phyloP scores from a whole-genome alignment of 2,113 vertebrate species.

The Coptodon bakossiorum region DNA sequence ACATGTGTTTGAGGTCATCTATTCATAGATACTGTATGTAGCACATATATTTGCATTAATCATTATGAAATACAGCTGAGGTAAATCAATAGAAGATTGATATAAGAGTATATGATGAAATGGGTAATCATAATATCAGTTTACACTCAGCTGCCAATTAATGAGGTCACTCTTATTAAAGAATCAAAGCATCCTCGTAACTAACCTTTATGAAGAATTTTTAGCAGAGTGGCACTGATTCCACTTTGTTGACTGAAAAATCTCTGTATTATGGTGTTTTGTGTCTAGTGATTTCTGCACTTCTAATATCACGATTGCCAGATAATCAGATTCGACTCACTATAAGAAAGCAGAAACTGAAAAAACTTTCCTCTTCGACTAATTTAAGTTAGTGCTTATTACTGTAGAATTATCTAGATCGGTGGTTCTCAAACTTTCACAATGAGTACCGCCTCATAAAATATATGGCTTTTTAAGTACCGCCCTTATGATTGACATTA shows the following conservation, averaged over 20 bases:
- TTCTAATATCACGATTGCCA: neutral
- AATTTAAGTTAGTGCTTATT: neutral
- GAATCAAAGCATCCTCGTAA: neutral
- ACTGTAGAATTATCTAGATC: neutral
- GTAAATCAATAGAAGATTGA: neutral
- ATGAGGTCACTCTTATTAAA: neutral
- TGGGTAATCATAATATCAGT: neutral
- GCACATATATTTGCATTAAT: neutral
- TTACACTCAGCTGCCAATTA: neutral
- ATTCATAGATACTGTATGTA: neutral
- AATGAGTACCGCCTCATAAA: neutral
- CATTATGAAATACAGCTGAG: neutral
- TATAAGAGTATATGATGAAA: neutral
- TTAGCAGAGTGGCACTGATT: neutral
- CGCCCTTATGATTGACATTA: neutral
- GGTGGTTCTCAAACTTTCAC: neutral
- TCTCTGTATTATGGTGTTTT: neutral
- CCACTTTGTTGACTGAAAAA: neutral
- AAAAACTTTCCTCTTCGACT: neutral
- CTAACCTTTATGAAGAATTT: neutral
- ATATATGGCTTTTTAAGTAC: neutral
- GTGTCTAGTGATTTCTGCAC: neutral
- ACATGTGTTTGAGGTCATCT: neutral
- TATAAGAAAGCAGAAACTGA: neutral
- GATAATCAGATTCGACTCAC: neutral